A percentile compares a stretch with the other conserved stretches of the same genome.
Conservation (phyloP, 2,888 invertebrate genomes). For the Dyspetes luteomarginatus region DNA sequence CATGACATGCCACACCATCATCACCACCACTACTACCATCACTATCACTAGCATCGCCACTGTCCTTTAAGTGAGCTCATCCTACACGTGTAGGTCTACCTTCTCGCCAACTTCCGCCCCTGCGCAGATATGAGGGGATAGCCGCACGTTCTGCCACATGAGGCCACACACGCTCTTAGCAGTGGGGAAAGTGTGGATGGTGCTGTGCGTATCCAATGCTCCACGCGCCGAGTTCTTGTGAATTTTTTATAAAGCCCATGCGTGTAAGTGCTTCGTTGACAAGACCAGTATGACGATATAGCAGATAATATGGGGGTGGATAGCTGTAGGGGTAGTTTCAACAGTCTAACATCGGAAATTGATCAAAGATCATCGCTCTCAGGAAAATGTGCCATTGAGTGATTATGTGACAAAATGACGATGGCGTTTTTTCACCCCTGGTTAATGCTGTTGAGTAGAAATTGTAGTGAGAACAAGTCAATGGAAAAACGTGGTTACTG, state of each 20-base stretch:
- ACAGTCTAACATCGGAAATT: slow-evolving; percentile 10
- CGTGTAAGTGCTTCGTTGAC: slow-evolving; percentile 52
- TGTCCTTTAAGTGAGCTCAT: slow-evolving; percentile 64
- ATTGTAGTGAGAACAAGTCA: no score
- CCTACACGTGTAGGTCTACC: slow-evolving; percentile 26
- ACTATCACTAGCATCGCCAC: slow-evolving; percentile 60
- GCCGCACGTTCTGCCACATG: slow-evolving; percentile 51
- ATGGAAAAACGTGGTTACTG: no score
- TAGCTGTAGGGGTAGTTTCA: background rate
- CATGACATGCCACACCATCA: slow-evolving; percentile 27
- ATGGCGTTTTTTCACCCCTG: no score
- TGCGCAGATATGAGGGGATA: slow-evolving; percentile 2
- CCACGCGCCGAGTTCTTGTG: slow-evolving; percentile 42
- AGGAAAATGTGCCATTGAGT: background rate
- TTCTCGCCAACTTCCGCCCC: background rate
- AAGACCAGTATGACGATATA: slow-evolving; percentile 9
- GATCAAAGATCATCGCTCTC: slow-evolving; percentile 21
- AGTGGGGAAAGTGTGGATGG: slow-evolving; percentile 17
- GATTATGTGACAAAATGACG: no score
- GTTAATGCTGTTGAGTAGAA: no score
- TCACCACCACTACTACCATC: slow-evolving; percentile 54
- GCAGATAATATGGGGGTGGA: background rate
- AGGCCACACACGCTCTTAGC: slow-evolving; percentile 26
- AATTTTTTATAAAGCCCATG: slow-evolving; percentile 61
- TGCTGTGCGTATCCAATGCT: background rate